A percentile compares a stretch with the other conserved stretches of the same genome.
phyloP scores from a whole-genome alignment of 2,888 invertebrate genomes.

The Cephalotes varians region DNA sequence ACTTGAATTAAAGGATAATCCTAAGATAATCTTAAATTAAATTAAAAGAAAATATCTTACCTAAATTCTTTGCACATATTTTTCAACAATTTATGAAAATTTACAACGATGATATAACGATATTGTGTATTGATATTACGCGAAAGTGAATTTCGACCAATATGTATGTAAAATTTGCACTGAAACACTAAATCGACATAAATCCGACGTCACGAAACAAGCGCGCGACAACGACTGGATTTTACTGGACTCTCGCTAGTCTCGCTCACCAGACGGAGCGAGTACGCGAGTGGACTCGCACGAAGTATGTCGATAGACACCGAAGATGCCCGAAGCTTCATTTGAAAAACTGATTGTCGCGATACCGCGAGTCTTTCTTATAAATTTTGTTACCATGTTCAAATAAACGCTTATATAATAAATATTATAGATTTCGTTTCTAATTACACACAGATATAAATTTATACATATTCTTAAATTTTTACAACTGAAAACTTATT shows the following conservation, averaged over 20 bases:
- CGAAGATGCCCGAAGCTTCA: slow-evolving; percentile 79
- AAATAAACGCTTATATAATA: neutral
- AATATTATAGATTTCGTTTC: neutral
- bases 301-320: slow-evolving; percentile 76
- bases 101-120: neutral
- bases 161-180: neutral
- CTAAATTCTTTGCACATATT: slow-evolving; percentile 37
- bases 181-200: slow-evolving; percentile 50
- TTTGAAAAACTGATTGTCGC: slow-evolving; percentile 75
- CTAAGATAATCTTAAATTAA: neutral
- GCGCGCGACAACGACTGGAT: slow-evolving; percentile 79
- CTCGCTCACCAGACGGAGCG: slow-evolving; percentile 71
- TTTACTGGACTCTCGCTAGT: slow-evolving; percentile 62
- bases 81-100: neutral
- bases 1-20: neutral
- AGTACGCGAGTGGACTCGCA: slow-evolving; percentile 75
- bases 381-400: slow-evolving; percentile 6
- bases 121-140: neutral
- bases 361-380: slow-evolving; percentile 32
- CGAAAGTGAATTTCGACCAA: neutral
- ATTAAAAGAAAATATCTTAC: slow-evolving; percentile 9
- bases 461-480: neutral
- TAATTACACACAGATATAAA: neutral
- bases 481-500: neutral
- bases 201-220: slow-evolving; percentile 71